Conservation (phyloP, 1,140 invertebrate species). For the Papilio glaucus region DNA sequence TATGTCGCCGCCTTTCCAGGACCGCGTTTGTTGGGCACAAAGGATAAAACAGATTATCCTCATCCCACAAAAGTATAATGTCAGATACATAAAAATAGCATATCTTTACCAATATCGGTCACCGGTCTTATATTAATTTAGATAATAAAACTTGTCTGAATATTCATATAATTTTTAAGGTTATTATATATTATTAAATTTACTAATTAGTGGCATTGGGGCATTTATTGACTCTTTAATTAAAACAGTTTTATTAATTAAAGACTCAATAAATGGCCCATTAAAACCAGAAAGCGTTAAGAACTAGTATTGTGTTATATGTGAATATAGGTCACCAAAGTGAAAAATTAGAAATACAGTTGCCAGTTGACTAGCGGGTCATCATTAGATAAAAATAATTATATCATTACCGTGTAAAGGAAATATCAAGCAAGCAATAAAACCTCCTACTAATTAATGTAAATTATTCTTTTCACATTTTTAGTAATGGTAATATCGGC, state of each 20-base stretch:
- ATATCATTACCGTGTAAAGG: background rate
- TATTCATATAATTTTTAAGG: background rate
- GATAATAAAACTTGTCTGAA: too few species aligned
- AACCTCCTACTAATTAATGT: background rate
- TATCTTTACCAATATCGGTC: too few species aligned
- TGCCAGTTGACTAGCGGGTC: background rate
- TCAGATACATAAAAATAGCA: too few species aligned
- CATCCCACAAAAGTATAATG: too few species aligned
- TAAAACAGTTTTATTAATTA: background rate
- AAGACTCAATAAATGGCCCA: background rate
- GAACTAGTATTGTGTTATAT: background rate
- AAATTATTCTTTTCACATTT: conserved; percentile 1
- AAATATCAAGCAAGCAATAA: conserved; percentile 12
- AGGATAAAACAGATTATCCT: too few species aligned
- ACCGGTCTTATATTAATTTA: too few species aligned
- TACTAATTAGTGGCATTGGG: too few species aligned
- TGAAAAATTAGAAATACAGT: background rate
- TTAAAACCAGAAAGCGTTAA: background rate
- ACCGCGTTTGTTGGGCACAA: too few species aligned
- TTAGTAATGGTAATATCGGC: background rate
- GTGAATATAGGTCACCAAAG: background rate
- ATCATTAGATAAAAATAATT: background rate
- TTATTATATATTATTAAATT: background rate
- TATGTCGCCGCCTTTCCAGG: too few species aligned
- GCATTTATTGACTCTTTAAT: too few species aligned